A percentile compares a stretch with the other conserved stretches of the same genome.
Conservation (phyloP, 2,888 invertebrate species). For the Drosophila kuntzei region DNA sequence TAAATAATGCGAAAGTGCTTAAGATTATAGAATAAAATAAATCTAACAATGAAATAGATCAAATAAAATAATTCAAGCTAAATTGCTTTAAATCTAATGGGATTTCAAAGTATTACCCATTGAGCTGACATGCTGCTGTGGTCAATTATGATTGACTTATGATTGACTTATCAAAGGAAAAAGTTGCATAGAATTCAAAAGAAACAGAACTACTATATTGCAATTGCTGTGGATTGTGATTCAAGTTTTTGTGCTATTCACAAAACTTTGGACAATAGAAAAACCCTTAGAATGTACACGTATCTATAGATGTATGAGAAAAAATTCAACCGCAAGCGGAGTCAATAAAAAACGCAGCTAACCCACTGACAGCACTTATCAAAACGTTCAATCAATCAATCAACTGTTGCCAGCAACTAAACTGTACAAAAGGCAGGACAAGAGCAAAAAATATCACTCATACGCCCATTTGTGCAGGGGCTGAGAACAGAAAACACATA, state of each 20-base stretch:
- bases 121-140: constrained; percentile 29
- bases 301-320: constrained; percentile 11
- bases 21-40: neutral
- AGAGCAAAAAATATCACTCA: constrained; percentile 61
- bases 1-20: neutral
- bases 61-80: neutral
- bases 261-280: constrained; percentile 17
- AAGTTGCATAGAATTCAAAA: neutral
- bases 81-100: neutral
- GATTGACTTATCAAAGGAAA: constrained; percentile 6
- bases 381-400: constrained; percentile 78
- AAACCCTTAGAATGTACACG: neutral
- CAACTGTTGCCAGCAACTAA: constrained; percentile 77
- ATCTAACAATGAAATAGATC: neutral
- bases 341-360: constrained; percentile 60
- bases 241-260: constrained; percentile 25
- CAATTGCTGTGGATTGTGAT: constrained; percentile 30
- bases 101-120: neutral
- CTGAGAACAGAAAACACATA: constrained; percentile 36
- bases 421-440: constrained; percentile 54
- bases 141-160: constrained; percentile 47
- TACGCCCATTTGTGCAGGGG: constrained; percentile 59
- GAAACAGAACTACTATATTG: constrained; percentile 9
- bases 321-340: constrained; percentile 33
- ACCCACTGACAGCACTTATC: constrained; percentile 77